Conservation (phyloP, 23 tunicate species). For the Halocynthia aurantium region DNA sequence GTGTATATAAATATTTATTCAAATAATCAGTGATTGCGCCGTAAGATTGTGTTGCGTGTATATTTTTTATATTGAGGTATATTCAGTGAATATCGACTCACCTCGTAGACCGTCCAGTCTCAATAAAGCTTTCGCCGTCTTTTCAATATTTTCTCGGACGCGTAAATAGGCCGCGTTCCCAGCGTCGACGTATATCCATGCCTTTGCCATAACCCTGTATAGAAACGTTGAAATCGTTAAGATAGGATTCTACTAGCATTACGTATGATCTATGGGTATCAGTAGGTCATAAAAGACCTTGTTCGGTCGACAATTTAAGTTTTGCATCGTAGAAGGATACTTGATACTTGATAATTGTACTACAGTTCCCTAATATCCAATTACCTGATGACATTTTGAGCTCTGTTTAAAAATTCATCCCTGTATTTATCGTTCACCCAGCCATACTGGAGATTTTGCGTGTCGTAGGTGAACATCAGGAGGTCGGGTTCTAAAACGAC, state of each 20-base stretch:
- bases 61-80: neutral
- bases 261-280: neutral
- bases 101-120: conserved; percentile 74
- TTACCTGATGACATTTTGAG: conserved; percentile 53
- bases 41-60: no score
- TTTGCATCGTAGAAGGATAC: no score
- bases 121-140: conserved; percentile 38
- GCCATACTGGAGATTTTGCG: conserved; percentile 49
- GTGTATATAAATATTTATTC: no score
- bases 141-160: conserved; percentile 27
- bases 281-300: neutral
- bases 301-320: neutral
- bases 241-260: neutral
- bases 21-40: no score
- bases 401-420: conserved; percentile 65
- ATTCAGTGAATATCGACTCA: conserved; percentile 1
- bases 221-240: no score
- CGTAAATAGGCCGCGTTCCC: conserved; percentile 62
- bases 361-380: neutral
- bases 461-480: conserved; percentile 53
- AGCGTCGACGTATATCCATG: conserved; percentile 86
- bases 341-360: no score
- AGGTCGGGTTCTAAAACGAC: conserved; percentile 86
- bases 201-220: conserved; percentile 33
- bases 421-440: conserved; percentile 69